Evolutionary conservation across 2,888 invertebrate species (phyloP), one percentile per base, ranked within the genome.

Genomic region (Nephrocerus scutellatus): DNA sequence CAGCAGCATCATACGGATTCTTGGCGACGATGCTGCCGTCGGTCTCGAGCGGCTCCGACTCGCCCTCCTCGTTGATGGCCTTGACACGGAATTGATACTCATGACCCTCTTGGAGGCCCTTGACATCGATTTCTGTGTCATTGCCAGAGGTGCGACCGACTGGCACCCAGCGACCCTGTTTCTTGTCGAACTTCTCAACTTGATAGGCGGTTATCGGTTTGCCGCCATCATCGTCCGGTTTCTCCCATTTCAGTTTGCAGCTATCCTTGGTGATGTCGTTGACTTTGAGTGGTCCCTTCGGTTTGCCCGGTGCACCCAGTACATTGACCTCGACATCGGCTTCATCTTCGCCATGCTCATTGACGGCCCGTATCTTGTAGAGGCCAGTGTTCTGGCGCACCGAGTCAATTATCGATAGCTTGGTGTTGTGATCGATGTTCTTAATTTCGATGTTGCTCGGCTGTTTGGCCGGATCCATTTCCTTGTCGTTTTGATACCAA

Each of bases 201-300:
- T 86, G 82, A 62, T 95, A 95, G 43, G 84, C 88, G n/a, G 85
- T 85, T 14, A 90, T 77, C 9, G 91, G 91, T 68, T 87, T 87
- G 55, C 96, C 96, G 55, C 92, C 93, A 68, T 93, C 92, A 62
- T 95, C 90, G 55, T 90, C 87, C 2, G 93, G 93, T 56, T 91
- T 90, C 55, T 89, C 82, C 93, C 93, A 95, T 50, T 85, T 80
- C 33, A 95, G 72, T 61, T 91, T 91, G 66, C 88, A 88, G 36
- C 89, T 84, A 51, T 83, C 82, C 66, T 91, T 91, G 23, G 88
- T 89, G 16, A 95, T 83, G 56, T 93, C 89, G 1, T 80, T 71
- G 9, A 90, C 89, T 68, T 89, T 84, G 6, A 95, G 73, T 3
- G 93, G 93, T 8, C 93, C 93, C 48, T 82, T 83, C 2, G 93